These are phyloP conservation scores for Rhinoderma darwinii DNA, from an alignment of 2,113 vertebrate genomes.

Conservation along the genomic window DNA sequence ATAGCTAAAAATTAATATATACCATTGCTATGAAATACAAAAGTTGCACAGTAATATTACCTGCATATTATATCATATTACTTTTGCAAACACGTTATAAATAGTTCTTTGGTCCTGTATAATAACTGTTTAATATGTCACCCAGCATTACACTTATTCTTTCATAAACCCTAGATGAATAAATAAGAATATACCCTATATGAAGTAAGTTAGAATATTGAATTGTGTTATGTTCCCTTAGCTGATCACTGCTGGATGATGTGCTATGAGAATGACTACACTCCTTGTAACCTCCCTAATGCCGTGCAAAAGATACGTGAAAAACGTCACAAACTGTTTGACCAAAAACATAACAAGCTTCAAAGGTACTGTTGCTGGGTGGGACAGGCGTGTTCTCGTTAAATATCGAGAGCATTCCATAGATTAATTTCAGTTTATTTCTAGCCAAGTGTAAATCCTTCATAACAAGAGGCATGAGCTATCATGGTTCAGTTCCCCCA, in stretches of 20 bases:
- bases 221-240: not conserved
- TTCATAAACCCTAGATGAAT: not conserved
- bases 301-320: conserved; percentile 20
- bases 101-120: no score
- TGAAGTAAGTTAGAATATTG: not conserved
- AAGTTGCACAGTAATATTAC: no score
- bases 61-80: no score
- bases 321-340: conserved; percentile 49
- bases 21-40: no score
- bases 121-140: no score
- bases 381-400: conserved; percentile 56
- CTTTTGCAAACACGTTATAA: no score
- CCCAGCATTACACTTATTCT: no score
- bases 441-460: conserved; percentile 58
- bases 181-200: not conserved
- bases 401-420: conserved; percentile 54
- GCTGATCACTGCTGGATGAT: not conserved
- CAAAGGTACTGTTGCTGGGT: conserved; percentile 58
- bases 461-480: conserved; percentile 47
- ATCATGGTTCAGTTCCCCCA: conserved; percentile 31
- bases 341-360: conserved; percentile 58
- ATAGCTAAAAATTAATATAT: no score
- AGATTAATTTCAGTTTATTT: conserved; percentile 56
- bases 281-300: not conserved
- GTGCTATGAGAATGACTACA: not conserved